phyloP scores from a whole-genome alignment of 1,140 invertebrate species.

The Apocrypta bakeri region DNA sequence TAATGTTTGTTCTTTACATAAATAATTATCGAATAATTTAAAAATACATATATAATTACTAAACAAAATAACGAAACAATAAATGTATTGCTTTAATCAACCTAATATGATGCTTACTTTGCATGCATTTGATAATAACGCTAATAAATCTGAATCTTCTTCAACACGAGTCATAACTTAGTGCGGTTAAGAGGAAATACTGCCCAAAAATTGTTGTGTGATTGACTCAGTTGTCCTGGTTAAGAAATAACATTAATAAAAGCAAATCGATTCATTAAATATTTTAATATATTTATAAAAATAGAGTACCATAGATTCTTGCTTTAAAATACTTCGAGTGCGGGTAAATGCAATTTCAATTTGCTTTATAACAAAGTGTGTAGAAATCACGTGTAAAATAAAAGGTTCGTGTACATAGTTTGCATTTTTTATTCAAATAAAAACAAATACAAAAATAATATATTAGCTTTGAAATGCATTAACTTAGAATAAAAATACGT shows the following conservation, averaged over 20 bases:
- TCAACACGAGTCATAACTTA: neutral
- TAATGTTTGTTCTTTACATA: slow-evolving; percentile 17
- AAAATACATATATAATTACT: slow-evolving; percentile 5
- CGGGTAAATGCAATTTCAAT: too few species aligned
- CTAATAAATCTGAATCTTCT: neutral
- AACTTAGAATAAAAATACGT: slow-evolving; percentile 19
- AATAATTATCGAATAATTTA: slow-evolving; percentile 24
- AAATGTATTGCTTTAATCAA: slow-evolving; percentile 9
- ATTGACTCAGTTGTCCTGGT: slow-evolving; percentile 10
- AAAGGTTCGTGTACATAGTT: neutral
- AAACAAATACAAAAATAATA: slow-evolving; percentile 10
- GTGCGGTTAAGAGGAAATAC: slow-evolving; percentile 4
- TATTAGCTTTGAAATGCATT: neutral
- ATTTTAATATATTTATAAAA: neutral
- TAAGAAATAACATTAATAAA: slow-evolving; percentile 38
- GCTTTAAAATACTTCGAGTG: neutral
- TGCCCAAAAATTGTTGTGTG: slow-evolving; percentile 9
- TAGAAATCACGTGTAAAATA: neutral
- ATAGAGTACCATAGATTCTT: neutral
- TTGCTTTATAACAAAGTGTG: neutral
- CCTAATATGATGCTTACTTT: neutral
- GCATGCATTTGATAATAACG: neutral
- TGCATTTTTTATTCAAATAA: neutral
- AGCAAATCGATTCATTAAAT: neutral
- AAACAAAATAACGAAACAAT: slow-evolving; percentile 16